Evolutionary conservation across 2,113 vertebrate species (phyloP).

Genomic region (Mustela lutreola): DNA sequence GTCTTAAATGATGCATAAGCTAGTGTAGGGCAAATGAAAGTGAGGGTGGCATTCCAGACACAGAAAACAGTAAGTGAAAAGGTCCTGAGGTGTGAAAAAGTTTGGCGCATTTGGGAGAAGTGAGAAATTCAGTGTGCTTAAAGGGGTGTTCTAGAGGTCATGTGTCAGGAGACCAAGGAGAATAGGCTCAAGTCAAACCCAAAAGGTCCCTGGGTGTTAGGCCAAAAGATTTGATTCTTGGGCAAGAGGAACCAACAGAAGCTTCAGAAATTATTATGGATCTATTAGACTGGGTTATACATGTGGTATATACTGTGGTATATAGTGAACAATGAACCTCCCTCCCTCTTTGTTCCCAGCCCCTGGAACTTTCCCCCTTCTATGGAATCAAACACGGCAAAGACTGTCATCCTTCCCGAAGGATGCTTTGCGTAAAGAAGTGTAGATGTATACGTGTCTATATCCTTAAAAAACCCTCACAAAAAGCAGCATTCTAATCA

Average conservation of each 20-base stretch:
- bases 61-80: neutral
- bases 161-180: neutral
- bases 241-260: neutral
- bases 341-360: neutral
- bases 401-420: slow-evolving; percentile 4
- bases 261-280: neutral
- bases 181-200: neutral
- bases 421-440: neutral
- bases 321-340: neutral
- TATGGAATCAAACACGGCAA: slow-evolving; percentile 34
- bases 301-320: too few relatives aligned
- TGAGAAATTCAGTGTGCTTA: neutral
- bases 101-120: neutral
- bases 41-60: neutral
- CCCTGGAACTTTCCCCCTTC: neutral
- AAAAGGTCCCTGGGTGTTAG: neutral
- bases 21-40: neutral
- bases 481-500: slow-evolving; percentile 74
- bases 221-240: slow-evolving; percentile 31
- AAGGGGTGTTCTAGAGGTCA: neutral
- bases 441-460: neutral
- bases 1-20: neutral
- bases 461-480: slow-evolving; percentile 14
- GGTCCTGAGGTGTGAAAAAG: neutral
- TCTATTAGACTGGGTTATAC: neutral